Evolutionary conservation across 53 echinoderm and acorn worm genomes (phyloP).

Genomic region (Glandiceps talaboti): DNA sequence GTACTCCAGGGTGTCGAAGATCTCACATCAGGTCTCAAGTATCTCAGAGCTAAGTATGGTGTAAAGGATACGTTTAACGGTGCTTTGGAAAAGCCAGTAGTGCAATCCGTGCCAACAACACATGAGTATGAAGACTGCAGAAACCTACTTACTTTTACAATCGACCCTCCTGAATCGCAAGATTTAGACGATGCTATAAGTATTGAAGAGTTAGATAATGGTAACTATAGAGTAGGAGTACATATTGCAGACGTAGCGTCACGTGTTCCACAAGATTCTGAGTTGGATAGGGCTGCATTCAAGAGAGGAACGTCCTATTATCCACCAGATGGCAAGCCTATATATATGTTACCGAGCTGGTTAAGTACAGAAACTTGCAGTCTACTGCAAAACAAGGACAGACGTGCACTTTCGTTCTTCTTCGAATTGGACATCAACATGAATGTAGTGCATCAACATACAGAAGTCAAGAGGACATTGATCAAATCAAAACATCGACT

Average conservation of each 20-base stretch:
- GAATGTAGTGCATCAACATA: slow-evolving; percentile 22
- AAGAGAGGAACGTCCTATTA: slow-evolving; percentile 66
- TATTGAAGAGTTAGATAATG: slow-evolving; percentile 24
- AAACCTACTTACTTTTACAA: slow-evolving; percentile 39
- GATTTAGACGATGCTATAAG: slow-evolving; percentile 83
- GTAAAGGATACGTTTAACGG: slow-evolving; percentile 44
- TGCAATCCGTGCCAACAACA: slow-evolving; percentile 8
- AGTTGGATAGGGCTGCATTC: slow-evolving; percentile 52
- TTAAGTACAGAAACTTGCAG: slow-evolving; percentile 57
- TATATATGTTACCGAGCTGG: slow-evolving; percentile 58
- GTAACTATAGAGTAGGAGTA: slow-evolving; percentile 37
- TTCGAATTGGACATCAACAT: slow-evolving; percentile 40
- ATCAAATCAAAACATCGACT: slow-evolving; percentile 37
- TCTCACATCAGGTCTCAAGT: slow-evolving; percentile 24
- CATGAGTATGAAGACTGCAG: slow-evolving; percentile 28
- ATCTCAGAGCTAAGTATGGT: slow-evolving; percentile 57
- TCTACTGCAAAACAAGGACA: slow-evolving; percentile 49
- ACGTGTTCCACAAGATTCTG: slow-evolving; percentile 43
- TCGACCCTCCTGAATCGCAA: slow-evolving; percentile 51
- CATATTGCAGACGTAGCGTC: slow-evolving; percentile 84
- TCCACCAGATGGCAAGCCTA: slow-evolving; percentile 24
- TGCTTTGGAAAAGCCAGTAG: slow-evolving; percentile 5
- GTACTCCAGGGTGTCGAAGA: slow-evolving; percentile 41
- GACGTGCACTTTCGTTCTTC: slow-evolving; percentile 53
- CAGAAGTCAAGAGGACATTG: too few species aligned